Percentiles rank a stretch among this genome's conserved stretches.
These are phyloP conservation scores for Lepidonotus clava DNA, from an alignment of 2,888 invertebrate species.

Conservation along the genomic window DNA sequence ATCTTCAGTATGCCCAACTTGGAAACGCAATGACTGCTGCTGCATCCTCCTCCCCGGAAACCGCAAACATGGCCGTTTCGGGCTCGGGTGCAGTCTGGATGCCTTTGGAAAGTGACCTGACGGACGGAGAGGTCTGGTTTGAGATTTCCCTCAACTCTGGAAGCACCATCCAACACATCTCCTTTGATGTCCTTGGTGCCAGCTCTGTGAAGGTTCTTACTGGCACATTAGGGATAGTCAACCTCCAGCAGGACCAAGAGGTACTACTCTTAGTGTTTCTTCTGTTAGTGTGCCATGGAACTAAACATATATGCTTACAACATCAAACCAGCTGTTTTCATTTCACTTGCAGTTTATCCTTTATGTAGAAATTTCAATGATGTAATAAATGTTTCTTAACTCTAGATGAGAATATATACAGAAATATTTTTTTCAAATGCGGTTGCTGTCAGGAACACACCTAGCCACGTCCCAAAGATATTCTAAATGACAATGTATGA, in stretches of 20 bases:
- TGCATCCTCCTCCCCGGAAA: background rate
- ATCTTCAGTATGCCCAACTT: background rate
- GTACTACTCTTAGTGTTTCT: too few relatives aligned
- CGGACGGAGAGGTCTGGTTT: background rate
- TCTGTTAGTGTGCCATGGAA: too few relatives aligned
- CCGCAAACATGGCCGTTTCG: background rate
- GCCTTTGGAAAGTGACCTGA: background rate
- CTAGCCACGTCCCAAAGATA: too few relatives aligned
- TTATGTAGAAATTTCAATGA: too few relatives aligned
- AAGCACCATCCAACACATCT: constrained; percentile 9
- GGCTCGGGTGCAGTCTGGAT: constrained; percentile 2
- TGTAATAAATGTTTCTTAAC: too few relatives aligned
- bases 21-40: background rate
- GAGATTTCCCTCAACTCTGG: background rate
- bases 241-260: background rate
- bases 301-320: background rate
- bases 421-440: too few relatives aligned
- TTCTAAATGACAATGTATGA: too few relatives aligned
- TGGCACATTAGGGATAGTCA: background rate
- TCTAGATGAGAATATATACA: too few relatives aligned
- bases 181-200: constrained; percentile 23
- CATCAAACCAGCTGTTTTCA: background rate
- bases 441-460: too few relatives aligned
- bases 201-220: constrained; percentile 19
- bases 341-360: too few relatives aligned